phyloP scores from a whole-genome alignment of 2,797 vertebrate genomes.

The Arrhamphus sclerolepis region DNA sequence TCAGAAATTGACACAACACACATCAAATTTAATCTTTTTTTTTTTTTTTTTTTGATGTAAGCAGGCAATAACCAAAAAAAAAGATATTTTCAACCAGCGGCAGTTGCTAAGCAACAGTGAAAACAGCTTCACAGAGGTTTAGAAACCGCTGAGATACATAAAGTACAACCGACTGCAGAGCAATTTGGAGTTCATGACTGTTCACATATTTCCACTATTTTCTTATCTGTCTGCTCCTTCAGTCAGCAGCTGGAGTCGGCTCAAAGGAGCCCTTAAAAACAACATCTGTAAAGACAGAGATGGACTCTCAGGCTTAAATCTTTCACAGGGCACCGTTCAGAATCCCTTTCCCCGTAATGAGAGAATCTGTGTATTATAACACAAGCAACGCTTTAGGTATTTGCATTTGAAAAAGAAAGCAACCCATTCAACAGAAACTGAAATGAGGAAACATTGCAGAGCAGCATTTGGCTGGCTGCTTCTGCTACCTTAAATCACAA shows the following conservation, averaged over 20 bases:
- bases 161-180: slow-evolving; percentile 30
- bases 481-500: not conserved
- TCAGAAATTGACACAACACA: slow-evolving; percentile 8
- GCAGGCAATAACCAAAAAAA: slow-evolving; percentile 31
- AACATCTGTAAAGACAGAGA: not conserved
- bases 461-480: not conserved
- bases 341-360: no score
- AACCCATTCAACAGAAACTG: no score
- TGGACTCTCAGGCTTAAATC: not conserved
- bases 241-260: slow-evolving; percentile 12
- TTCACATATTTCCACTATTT: slow-evolving; percentile 25
- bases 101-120: slow-evolving; percentile 72
- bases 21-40: slow-evolving; percentile 19
- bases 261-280: slow-evolving; percentile 17
- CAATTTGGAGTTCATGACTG: slow-evolving; percentile 41
- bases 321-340: not conserved
- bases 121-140: slow-evolving; percentile 60
- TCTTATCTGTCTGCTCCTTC: slow-evolving; percentile 21
- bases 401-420: no score
- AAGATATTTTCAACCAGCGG: slow-evolving; percentile 60
- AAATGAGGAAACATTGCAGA: not conserved
- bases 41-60: slow-evolving; percentile 2
- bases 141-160: slow-evolving; percentile 38
- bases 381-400: no score
- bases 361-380: no score